A percentile compares a stretch with the other conserved stretches of the same genome.
Conservation (phyloP, 2,888 invertebrate genomes). For the Allygus modestus region DNA sequence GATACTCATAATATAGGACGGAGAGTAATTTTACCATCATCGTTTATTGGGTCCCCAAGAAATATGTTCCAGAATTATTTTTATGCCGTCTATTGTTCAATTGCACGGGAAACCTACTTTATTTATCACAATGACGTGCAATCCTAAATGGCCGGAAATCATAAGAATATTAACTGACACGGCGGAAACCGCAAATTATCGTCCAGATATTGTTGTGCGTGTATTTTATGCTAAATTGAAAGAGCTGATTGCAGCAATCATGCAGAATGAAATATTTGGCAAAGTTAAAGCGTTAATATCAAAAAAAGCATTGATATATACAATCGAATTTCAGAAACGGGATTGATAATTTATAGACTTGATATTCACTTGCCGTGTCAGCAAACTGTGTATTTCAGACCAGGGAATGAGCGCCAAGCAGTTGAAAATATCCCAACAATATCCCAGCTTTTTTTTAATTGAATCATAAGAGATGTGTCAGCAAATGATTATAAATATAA, state of each 20-base stretch:
- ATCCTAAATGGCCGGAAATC: slow-evolving; percentile 39
- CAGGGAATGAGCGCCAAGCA: background rate
- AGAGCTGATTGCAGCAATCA: slow-evolving; percentile 9
- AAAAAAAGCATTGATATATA: too few relatives aligned
- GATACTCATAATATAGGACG: background rate
- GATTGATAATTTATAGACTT: slow-evolving; percentile 17
- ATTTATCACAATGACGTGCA: slow-evolving; percentile 35
- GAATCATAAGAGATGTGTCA: slow-evolving; percentile 24
- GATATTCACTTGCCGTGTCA: slow-evolving; percentile 18
- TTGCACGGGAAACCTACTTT: slow-evolving; percentile 28
- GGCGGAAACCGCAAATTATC: slow-evolving; percentile 7
- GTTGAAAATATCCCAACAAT: background rate
- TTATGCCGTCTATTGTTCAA: slow-evolving; percentile 45
- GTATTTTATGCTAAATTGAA: slow-evolving; percentile 29
- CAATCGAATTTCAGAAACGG: slow-evolving; percentile 17
- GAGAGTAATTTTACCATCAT: slow-evolving; percentile 13
- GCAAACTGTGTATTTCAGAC: slow-evolving; percentile 18
- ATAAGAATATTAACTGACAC: background rate
- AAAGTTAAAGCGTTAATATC: slow-evolving; percentile 38
- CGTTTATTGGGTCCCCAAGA: slow-evolving; percentile 28
- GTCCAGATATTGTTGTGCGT: slow-evolving; percentile 26
- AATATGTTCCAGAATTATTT: slow-evolving; percentile 38
- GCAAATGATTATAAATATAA: slow-evolving; percentile 2
- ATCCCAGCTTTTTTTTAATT: slow-evolving; percentile 3
- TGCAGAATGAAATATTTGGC: slow-evolving; percentile 26